Conservation (phyloP, 2,113 vertebrate genomes). For the Oreotragus oreotragus region DNA sequence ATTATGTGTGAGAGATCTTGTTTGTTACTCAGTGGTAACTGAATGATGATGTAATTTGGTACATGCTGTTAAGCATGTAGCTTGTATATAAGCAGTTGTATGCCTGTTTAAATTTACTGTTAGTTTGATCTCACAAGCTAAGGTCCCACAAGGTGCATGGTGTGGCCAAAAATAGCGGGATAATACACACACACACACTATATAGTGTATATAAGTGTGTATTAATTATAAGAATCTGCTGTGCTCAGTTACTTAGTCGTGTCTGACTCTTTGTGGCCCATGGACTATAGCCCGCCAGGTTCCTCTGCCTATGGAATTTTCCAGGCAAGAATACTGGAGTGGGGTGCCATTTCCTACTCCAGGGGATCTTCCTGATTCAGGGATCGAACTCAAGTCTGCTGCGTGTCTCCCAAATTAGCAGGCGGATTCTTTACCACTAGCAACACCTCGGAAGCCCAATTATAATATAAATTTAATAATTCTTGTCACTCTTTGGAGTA, state of each 20-base stretch:
- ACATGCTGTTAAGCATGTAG: not conserved
- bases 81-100: not conserved
- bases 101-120: not conserved
- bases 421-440: not conserved
- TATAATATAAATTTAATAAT: constrained; percentile 11
- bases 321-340: not conserved
- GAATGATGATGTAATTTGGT: not conserved
- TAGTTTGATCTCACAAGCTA: not conserved
- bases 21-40: not conserved
- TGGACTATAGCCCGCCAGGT: not conserved
- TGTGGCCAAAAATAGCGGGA: not conserved
- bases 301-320: not conserved
- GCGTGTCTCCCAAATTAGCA: not conserved
- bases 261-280: not conserved
- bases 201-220: not conserved
- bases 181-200: not conserved
- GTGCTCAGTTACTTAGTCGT: not conserved
- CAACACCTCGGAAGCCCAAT: not conserved
- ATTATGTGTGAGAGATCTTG: not conserved
- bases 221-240: not conserved
- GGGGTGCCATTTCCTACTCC: not conserved
- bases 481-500: not conserved
- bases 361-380: not conserved
- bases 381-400: not conserved
- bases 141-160: not conserved